Conservation (phyloP, 2,113 vertebrate species). For the Pituophis catenifer region DNA sequence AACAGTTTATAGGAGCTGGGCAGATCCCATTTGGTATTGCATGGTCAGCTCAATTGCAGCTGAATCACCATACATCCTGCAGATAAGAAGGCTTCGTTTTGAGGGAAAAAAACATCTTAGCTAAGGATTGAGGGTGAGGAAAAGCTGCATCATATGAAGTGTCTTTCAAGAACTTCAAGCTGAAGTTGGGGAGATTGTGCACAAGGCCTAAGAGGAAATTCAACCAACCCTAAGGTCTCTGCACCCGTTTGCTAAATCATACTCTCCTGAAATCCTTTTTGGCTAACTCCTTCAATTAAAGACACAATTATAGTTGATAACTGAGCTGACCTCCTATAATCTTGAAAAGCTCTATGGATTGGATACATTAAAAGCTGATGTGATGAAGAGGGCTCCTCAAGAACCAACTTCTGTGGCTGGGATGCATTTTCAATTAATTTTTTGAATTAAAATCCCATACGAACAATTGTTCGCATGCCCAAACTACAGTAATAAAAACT, state of each 20-base stretch:
- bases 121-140: not conserved
- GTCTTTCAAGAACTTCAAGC: not conserved
- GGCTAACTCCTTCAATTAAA: not conserved
- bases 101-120: not conserved
- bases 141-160: not conserved
- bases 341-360: not conserved
- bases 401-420: not conserved
- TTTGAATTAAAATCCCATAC: not conserved
- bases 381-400: not conserved
- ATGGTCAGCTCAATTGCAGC: not conserved
- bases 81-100: not conserved
- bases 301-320: not conserved
- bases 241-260: not conserved
- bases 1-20: not conserved
- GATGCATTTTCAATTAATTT: not conserved
- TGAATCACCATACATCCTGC: not conserved
- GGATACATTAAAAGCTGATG: not conserved
- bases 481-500: not conserved
- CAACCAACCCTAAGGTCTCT: not conserved
- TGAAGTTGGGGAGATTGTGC: not conserved
- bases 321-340: not conserved
- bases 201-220: not conserved
- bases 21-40: not conserved
- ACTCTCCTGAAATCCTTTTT: not conserved
- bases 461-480: not conserved